Percentiles rank a stretch among this genome's conserved stretches.
Evolutionary conservation across 2,888 invertebrate species (phyloP).

Genomic region (Polyploca ridens): DNA sequence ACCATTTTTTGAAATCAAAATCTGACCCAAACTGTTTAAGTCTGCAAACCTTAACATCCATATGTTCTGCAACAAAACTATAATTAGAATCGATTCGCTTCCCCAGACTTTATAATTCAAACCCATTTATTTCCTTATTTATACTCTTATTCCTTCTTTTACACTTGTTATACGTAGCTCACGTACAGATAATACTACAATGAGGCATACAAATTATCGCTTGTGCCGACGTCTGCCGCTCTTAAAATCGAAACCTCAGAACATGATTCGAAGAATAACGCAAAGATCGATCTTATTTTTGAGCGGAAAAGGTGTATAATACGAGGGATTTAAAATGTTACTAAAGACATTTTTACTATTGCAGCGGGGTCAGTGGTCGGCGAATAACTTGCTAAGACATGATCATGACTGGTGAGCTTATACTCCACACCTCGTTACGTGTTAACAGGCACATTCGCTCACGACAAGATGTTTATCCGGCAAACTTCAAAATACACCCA

Average conservation of each 20-base stretch:
- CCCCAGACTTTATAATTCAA: slow-evolving; percentile 60
- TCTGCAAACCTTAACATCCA: slow-evolving; percentile 30
- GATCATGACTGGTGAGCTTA: slow-evolving; percentile 83
- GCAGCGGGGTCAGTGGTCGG: slow-evolving; percentile 77
- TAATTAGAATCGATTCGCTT: slow-evolving; percentile 61
- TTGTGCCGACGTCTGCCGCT: slow-evolving; percentile 67
- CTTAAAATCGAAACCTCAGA: slow-evolving; percentile 60
- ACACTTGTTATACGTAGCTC: slow-evolving; percentile 74
- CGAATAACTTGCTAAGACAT: slow-evolving; percentile 82
- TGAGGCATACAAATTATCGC: slow-evolving; percentile 83
- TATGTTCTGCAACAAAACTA: slow-evolving; percentile 45
- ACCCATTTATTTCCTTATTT: slow-evolving; percentile 73
- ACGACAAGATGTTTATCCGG: slow-evolving; percentile 81
- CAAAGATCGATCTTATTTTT: slow-evolving; percentile 37
- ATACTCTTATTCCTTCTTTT: slow-evolving; percentile 65
- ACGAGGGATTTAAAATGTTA: slow-evolving; percentile 21
- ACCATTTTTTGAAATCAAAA: slow-evolving; percentile 7
- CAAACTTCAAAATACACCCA: slow-evolving; percentile 71
- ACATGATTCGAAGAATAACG: slow-evolving; percentile 30
- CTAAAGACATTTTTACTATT: slow-evolving; percentile 57
- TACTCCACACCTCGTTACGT: slow-evolving; percentile 84
- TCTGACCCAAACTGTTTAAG: slow-evolving; percentile 33
- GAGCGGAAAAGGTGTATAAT: slow-evolving; percentile 39
- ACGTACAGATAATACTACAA: slow-evolving; percentile 82
- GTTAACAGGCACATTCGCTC: slow-evolving; percentile 83